Evolutionary conservation across 2,797 vertebrate genomes (phyloP).

Genomic region (Cynodonichthys magdalenae): DNA sequence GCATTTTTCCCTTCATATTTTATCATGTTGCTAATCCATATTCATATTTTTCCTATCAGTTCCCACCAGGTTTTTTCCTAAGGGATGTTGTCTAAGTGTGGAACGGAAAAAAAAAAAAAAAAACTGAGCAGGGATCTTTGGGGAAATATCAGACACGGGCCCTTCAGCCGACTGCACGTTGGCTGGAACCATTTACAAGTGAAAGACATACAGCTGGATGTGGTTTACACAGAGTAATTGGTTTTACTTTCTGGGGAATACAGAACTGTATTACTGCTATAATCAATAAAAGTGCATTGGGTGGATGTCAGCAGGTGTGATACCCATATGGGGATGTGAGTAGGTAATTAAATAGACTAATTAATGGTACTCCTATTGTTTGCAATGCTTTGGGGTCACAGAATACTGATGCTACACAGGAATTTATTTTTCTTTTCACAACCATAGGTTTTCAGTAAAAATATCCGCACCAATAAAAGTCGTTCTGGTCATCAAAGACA

Average conservation of each 20-base stretch:
- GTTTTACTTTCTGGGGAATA: conserved; percentile 74
- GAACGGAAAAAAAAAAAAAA: conserved; percentile 15
- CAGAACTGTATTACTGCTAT: conserved; percentile 68
- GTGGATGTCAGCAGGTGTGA: conserved; percentile 69
- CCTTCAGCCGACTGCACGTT: conserved; percentile 64
- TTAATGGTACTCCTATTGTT: conserved; percentile 69
- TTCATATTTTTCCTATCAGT: conserved; percentile 55
- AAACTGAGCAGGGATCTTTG: conserved; percentile 53
- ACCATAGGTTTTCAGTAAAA: conserved; percentile 15
- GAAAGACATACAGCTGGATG: conserved; percentile 70
- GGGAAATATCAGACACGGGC: conserved; percentile 67
- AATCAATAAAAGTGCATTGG: conserved; percentile 75
- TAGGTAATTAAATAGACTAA: conserved; percentile 74
- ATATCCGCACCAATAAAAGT: neutral
- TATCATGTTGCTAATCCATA: conserved; percentile 60
- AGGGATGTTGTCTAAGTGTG: conserved; percentile 56
- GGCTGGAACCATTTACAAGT: conserved; percentile 65
- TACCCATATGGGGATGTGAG: conserved; percentile 66
- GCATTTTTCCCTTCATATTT: conserved; percentile 40
- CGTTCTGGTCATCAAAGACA: too few species aligned
- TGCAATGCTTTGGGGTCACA: conserved; percentile 45
- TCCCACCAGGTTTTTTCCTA: conserved; percentile 51
- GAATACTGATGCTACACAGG: conserved; percentile 44
- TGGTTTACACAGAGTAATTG: conserved; percentile 76
- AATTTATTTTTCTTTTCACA: conserved; percentile 24